Evolutionary conservation across 2,888 invertebrate genomes (phyloP).

Genomic region (Xestia xanthographa): DNA sequence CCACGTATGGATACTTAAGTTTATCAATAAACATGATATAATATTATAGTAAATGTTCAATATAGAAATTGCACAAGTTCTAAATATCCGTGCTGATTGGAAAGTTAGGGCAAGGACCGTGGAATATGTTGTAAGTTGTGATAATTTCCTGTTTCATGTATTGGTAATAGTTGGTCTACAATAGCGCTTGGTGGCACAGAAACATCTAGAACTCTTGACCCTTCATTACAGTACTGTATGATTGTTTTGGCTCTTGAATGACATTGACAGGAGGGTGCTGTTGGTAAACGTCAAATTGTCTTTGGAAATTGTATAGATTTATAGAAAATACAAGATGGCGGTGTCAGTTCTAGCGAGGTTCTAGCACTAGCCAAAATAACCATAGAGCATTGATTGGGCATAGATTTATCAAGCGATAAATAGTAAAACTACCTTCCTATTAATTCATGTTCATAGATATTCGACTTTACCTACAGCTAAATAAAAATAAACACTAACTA

Average conservation of each 20-base stretch:
- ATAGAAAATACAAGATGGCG: neutral
- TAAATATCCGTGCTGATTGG: constrained; percentile 56
- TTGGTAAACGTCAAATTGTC: neutral
- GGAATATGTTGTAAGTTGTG: constrained; percentile 59
- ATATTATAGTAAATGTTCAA: constrained; percentile 39
- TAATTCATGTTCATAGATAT: neutral
- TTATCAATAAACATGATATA: constrained; percentile 37
- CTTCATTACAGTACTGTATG: neutral
- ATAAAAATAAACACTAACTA: neutral
- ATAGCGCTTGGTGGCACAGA: constrained; percentile 16
- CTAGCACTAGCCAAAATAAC: too few relatives aligned
- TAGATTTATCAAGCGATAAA: neutral
- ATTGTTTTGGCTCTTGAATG: neutral
- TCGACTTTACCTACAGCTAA: neutral
- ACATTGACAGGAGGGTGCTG: neutral
- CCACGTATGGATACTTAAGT: neutral
- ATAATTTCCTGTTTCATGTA: constrained; percentile 56
- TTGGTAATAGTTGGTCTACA: constrained; percentile 45
- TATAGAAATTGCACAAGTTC: constrained; percentile 57
- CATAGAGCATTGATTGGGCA: neutral
- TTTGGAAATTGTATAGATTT: neutral
- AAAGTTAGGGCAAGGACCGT: constrained; percentile 64
- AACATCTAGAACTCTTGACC: neutral
- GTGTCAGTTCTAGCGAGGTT: too few relatives aligned
- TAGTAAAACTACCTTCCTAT: neutral